Conservation (phyloP, 2,888 invertebrate species). For the Zonitis immaculata region DNA sequence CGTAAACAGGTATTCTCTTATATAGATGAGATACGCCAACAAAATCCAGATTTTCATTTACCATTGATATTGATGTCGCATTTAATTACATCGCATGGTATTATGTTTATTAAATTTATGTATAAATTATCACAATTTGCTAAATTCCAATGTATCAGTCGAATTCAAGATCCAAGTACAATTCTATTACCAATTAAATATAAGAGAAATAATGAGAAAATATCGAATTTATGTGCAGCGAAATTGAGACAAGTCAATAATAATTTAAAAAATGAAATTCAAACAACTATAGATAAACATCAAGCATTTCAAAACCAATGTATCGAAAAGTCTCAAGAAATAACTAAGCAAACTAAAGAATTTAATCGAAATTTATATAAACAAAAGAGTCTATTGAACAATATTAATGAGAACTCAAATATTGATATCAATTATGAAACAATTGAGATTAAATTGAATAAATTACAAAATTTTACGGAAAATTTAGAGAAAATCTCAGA, state of each 20-base stretch:
- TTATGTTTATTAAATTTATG: constrained; percentile 40
- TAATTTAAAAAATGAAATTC: neutral
- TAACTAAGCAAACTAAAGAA: neutral
- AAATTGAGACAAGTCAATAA: neutral
- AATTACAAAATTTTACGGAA: neutral
- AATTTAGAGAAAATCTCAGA: neutral
- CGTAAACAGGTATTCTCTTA: constrained; percentile 38
- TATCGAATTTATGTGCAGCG: neutral
- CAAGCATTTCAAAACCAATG: neutral
- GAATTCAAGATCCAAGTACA: neutral
- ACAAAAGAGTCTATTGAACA: neutral
- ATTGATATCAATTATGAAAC: neutral
- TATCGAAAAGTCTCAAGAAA: neutral
- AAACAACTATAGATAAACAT: neutral
- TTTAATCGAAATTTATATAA: neutral
- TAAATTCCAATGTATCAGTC: constrained; percentile 29
- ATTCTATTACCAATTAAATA: neutral
- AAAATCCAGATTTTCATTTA: constrained; percentile 38
- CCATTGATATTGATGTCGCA: constrained; percentile 41
- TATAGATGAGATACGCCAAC: constrained; percentile 36
- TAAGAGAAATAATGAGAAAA: neutral
- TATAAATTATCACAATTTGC: constrained; percentile 43
- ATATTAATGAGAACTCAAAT: neutral
- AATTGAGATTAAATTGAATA: neutral
- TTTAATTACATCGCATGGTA: constrained; percentile 43